Evolutionary conservation across 1,140 invertebrate genomes (phyloP).

Genomic region (Zaprionus capensis): DNA sequence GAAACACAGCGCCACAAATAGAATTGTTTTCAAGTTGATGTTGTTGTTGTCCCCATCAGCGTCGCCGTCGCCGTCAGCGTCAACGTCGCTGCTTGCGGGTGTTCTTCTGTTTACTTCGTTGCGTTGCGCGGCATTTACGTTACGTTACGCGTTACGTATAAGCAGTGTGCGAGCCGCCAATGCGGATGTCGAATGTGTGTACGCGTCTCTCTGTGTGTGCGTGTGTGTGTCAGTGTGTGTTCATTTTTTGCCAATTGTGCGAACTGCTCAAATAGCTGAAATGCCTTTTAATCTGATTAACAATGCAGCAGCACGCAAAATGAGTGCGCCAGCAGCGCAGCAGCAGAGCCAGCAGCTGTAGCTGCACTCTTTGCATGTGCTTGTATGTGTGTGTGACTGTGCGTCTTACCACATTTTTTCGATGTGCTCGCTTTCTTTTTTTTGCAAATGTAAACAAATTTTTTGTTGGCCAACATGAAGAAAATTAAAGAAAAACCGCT

Average conservation of each 20-base stretch:
- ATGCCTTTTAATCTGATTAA: constrained; percentile 26
- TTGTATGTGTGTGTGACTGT: constrained; percentile 8
- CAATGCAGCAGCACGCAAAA: constrained; percentile 11
- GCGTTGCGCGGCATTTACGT: constrained; percentile 49
- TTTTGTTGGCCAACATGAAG: constrained; percentile 7
- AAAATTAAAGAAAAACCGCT: constrained; percentile 10
- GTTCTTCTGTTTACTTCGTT: constrained; percentile 37
- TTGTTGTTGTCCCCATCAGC: neutral
- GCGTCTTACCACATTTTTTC: constrained; percentile 33
- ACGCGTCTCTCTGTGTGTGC: constrained; percentile 1
- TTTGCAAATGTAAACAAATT: constrained; percentile 54
- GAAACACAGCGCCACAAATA: constrained; percentile 42
- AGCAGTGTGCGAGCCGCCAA: constrained; percentile 41
- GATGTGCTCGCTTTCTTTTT: constrained; percentile 15
- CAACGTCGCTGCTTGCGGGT: constrained; percentile 14
- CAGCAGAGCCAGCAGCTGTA: neutral
- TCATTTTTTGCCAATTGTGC: constrained; percentile 4
- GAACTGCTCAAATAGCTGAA: constrained; percentile 3
- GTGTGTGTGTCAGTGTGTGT: neutral
- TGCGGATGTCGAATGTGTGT: constrained; percentile 27
- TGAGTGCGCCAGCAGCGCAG: constrained; percentile 10
- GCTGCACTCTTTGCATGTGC: neutral
- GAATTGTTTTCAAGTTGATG: constrained; percentile 43
- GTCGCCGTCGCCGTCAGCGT: neutral
- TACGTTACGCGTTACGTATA: constrained; percentile 31